A percentile compares a stretch with the other conserved stretches of the same genome.
Conservation (phyloP, 2,888 invertebrate genomes). For the Drosophila parthenogenetica region DNA sequence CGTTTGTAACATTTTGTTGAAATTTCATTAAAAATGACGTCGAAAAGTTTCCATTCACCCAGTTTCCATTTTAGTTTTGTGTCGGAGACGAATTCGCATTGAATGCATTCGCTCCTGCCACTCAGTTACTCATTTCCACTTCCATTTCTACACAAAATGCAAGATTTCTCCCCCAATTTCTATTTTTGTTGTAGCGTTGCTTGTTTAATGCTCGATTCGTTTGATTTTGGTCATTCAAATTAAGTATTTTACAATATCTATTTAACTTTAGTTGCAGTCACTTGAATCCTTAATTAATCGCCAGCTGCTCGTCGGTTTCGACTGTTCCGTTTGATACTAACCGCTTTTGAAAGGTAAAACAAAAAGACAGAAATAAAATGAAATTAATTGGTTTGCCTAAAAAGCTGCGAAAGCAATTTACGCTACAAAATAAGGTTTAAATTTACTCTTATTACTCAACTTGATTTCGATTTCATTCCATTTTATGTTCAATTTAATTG, state of each 20-base stretch:
- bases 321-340: not conserved
- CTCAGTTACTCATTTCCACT: constrained; percentile 45
- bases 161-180: not conserved
- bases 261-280: constrained; percentile 73
- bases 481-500: constrained; percentile 51
- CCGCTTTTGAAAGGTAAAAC: constrained; percentile 43
- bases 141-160: not conserved
- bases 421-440: constrained; percentile 13
- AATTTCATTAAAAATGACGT: constrained; percentile 78
- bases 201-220: constrained; percentile 47
- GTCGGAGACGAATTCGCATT: constrained; percentile 34
- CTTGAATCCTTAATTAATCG: constrained; percentile 78
- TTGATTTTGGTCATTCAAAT: constrained; percentile 68
- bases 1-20: constrained; percentile 75
- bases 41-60: constrained; percentile 68
- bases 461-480: not conserved
- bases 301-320: constrained; percentile 33
- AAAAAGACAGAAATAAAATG: constrained; percentile 16
- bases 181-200: constrained; percentile 40
- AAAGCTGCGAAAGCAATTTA: constrained; percentile 18
- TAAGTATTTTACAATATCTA: constrained; percentile 68
- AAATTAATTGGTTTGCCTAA: constrained; percentile 1
- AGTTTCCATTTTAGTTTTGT: constrained; percentile 35
- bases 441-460: not conserved
- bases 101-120: constrained; percentile 38